These are phyloP conservation scores for Hippopotamus amphibius DNA, from an alignment of 2,113 vertebrate genomes.

Conservation along the genomic window DNA sequence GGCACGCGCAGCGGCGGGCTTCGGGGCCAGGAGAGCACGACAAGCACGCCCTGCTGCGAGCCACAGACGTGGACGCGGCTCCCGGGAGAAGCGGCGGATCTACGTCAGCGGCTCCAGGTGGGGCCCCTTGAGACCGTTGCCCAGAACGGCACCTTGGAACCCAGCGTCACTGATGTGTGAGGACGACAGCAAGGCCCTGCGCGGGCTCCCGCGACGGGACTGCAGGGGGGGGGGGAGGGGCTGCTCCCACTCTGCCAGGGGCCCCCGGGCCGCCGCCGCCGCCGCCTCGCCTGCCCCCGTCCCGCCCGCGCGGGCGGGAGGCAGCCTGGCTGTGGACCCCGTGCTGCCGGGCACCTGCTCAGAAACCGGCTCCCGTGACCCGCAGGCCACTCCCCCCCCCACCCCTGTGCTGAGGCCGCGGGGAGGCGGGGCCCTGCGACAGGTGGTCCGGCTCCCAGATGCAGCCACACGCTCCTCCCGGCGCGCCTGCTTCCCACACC, in stretches of 20 bases:
- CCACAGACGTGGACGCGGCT: fast-evolving
- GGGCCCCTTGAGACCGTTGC: background rate
- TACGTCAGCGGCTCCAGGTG: background rate
- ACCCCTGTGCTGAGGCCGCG: background rate
- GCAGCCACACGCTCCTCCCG: background rate
- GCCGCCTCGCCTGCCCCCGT: background rate
- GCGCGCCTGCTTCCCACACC: background rate
- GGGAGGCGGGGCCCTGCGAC: background rate
- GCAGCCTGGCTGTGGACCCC: background rate
- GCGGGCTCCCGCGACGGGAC: too few species aligned
- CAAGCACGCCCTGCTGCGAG: fast-evolving
- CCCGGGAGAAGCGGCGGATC: background rate
- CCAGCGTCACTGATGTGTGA: too few species aligned
- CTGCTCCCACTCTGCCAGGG: too few species aligned
- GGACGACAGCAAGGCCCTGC: fast-evolving
- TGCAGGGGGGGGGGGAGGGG: background rate
- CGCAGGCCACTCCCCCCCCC: too few species aligned
- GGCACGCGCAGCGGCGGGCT: fast-evolving
- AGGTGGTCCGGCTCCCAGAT: background rate
- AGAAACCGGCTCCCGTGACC: background rate
- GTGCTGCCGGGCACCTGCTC: background rate
- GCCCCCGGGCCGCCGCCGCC: background rate
- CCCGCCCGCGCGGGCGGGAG: background rate
- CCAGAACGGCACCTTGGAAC: too few species aligned
- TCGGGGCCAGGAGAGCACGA: fast-evolving